Evolutionary conservation across 1,140 invertebrate species (phyloP).

Genomic region (Drosophila punjabiensis): DNA sequence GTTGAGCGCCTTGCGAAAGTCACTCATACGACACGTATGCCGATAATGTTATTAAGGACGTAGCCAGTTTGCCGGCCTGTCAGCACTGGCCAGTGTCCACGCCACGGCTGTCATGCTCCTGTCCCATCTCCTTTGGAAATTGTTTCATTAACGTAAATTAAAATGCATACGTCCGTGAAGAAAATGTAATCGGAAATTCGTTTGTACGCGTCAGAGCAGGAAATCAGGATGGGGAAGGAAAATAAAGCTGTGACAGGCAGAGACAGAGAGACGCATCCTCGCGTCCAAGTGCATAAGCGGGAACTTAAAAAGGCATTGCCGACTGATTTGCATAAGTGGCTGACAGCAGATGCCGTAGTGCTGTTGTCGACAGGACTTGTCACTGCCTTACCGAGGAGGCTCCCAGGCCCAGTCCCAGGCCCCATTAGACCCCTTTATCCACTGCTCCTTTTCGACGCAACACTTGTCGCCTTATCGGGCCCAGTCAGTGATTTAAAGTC

Average conservation of each 20-base stretch:
- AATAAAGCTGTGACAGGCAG: conserved; percentile 2
- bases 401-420: not conserved
- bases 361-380: conserved; percentile 39
- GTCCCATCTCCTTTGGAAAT: conserved; percentile 52
- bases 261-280: conserved; percentile 10
- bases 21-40: conserved; percentile 73
- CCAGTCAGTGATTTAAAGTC: conserved; percentile 28
- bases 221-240: conserved; percentile 19
- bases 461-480: conserved; percentile 14
- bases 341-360: conserved; percentile 49
- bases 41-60: conserved; percentile 75
- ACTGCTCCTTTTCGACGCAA: not conserved
- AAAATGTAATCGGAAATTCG: conserved; percentile 79
- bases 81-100: conserved; percentile 20
- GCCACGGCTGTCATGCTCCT: conserved; percentile 22
- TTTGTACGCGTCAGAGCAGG: conserved; percentile 61
- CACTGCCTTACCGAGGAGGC: conserved; percentile 5
- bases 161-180: conserved; percentile 71
- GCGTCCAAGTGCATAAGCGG: conserved; percentile 62
- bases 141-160: conserved; percentile 82
- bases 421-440: conserved; percentile 9
- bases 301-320: conserved; percentile 75
- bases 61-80: conserved; percentile 50
- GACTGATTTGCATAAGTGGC: conserved; percentile 78
- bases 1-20: conserved; percentile 51